phyloP scores from a whole-genome alignment of 2,888 invertebrate species.

The Matsumyia berberina region DNA sequence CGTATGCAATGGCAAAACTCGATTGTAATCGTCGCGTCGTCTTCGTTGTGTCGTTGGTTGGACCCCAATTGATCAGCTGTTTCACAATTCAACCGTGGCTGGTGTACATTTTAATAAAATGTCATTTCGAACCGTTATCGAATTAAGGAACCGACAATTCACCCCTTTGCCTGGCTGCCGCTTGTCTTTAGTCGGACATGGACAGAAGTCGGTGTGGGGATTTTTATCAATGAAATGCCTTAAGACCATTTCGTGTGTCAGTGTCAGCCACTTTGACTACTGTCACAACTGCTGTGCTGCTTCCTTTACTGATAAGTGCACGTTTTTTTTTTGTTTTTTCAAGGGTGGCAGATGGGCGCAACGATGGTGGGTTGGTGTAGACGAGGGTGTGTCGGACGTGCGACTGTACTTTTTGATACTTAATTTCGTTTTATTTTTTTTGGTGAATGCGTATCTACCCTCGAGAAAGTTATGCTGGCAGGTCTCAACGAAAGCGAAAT shows the following conservation, averaged over 20 bases:
- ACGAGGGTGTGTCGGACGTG: slow-evolving; percentile 38
- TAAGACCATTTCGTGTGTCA: slow-evolving; percentile 52
- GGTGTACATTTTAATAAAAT: slow-evolving; percentile 61
- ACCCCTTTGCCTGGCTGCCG: slow-evolving; percentile 33
- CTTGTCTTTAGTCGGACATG: neutral
- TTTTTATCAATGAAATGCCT: slow-evolving; percentile 58
- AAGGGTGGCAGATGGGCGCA: slow-evolving; percentile 28
- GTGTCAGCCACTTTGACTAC: slow-evolving; percentile 58
- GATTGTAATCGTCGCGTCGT: slow-evolving; percentile 48
- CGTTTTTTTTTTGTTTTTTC: slow-evolving; percentile 20
- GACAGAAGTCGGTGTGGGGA: neutral
- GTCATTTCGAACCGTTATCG: slow-evolving; percentile 56
- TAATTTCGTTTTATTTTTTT: slow-evolving; percentile 38
- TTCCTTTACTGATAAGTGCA: slow-evolving; percentile 41
- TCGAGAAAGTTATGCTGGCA: slow-evolving; percentile 12
- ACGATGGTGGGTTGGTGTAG: slow-evolving; percentile 1
- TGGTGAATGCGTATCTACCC: slow-evolving; percentile 9
- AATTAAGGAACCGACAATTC: slow-evolving; percentile 50
- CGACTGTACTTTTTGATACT: slow-evolving; percentile 63
- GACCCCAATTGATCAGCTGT: slow-evolving; percentile 65
- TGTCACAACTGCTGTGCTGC: slow-evolving; percentile 55
- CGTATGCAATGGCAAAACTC: slow-evolving; percentile 7
- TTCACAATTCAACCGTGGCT: slow-evolving; percentile 41
- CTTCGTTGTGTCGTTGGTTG: neutral
- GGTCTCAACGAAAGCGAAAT: slow-evolving; percentile 30